phyloP scores from a whole-genome alignment of 2,888 invertebrate species.

The Germaria angustata region DNA sequence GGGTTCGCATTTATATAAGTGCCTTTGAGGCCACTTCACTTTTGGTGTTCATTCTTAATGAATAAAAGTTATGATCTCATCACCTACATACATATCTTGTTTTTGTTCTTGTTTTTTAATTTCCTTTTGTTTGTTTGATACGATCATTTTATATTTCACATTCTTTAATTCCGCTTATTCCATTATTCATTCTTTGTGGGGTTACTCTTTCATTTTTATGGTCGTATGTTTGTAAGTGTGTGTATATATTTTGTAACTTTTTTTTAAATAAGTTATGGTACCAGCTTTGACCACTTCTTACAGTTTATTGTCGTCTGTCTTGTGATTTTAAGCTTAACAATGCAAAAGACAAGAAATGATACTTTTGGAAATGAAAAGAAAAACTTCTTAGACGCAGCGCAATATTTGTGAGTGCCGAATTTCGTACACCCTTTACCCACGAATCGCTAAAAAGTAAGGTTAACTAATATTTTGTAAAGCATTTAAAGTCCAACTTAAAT shows the following conservation, averaged over 20 bases:
- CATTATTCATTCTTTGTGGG: conserved; percentile 6
- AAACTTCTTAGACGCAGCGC: neutral
- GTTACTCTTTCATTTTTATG: conserved; percentile 17
- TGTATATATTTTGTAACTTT: conserved; percentile 20
- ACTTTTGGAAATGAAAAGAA: conserved; percentile 24
- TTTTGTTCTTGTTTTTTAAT: neutral
- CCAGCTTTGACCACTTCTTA: conserved; percentile 60
- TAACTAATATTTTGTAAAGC: no score
- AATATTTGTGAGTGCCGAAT: neutral
- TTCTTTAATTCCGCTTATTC: conserved; percentile 44
- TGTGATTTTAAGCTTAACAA: conserved; percentile 44
- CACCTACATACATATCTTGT: conserved; percentile 57
- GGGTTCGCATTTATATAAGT: conserved; percentile 19
- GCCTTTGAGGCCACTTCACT: neutral
- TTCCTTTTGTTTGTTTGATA: conserved; percentile 2
- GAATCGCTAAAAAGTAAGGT: neutral
- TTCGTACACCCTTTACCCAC: neutral
- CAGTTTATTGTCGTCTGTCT: conserved; percentile 15
- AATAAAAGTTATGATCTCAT: conserved; percentile 64
- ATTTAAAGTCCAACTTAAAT: no score
- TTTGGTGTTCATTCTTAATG: conserved; percentile 17
- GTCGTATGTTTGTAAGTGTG: neutral
- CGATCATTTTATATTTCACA: conserved; percentile 32
- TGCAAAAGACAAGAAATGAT: conserved; percentile 22
- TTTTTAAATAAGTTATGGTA: conserved; percentile 52